Base-by-base conservation (phyloP, 1,140 invertebrate species). In the Diachasmimorpha longicaudata region DNA sequence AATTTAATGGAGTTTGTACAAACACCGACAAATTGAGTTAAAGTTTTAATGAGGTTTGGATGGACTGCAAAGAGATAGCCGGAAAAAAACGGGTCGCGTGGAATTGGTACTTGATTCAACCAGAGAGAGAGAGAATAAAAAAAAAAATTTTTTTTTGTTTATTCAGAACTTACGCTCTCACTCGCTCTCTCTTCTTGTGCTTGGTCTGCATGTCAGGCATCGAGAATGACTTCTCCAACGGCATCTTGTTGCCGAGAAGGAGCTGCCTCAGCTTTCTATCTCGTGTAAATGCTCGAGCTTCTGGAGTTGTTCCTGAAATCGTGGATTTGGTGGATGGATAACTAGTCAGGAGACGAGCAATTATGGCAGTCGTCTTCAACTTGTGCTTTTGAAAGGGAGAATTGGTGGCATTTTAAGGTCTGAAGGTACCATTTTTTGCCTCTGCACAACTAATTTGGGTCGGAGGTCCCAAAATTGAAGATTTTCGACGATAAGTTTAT, bases 121-220 rank as follows among this genome's bases (percentile, higher is more conserved):
- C 21, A 70, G 46, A 72, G 19, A n/a, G 4, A 10, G 4, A 19
- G 31, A 31, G n/a, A n/a, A n/a, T n/a, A 39, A 36, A n/a, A 23
- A 68, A 48, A 48, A 44, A 52, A n/a, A 14, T 19, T 46, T 25
- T 14, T 48, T 75, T 70, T 72, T 55, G 70, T 72, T 74, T 78
- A 48, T 76, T 73, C 70, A 48, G 72, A 78, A 91, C 92, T 93
- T 86, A 95, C 94, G 90, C 92, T 77, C 92, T 87, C 5, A 93
- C 83, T 78, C 93, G 85, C 80, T 94, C 92, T 63, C 91, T 86
- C 81, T 94, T 95, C 79, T 94, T 94, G 5, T 87, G 90, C 79
- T 92, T 92, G 31, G 92, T 93, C 75, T 94, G 93, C 76, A 96
- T 95, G 81, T 96, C 94, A 0, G 95, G 95, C 91, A 96, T 93